Conservation (phyloP, 2,797 vertebrate species). For the Tokudaia muenninki region DNA sequence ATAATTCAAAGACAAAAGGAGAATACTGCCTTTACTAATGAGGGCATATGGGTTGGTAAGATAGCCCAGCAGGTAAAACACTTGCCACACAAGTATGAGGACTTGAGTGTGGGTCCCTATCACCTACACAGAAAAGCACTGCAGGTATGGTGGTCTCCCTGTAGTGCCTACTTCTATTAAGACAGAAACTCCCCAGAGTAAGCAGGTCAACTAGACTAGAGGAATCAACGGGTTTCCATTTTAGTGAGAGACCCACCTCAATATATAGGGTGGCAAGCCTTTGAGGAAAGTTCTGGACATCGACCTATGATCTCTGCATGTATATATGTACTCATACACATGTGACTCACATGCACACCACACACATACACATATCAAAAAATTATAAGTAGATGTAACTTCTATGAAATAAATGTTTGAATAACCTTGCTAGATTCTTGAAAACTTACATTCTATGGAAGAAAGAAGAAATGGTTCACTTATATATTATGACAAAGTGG, state of each 20-base stretch:
- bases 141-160: background rate
- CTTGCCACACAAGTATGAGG: background rate
- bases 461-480: background rate
- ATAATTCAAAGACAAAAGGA: conserved; percentile 38
- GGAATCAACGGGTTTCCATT: background rate
- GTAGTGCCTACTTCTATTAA: background rate
- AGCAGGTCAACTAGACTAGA: background rate
- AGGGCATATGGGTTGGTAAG: background rate
- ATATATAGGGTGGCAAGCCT: background rate
- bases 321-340: background rate
- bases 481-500: conserved; percentile 12
- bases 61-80: background rate
- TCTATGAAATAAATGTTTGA: conserved; percentile 4
- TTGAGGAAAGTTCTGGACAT: background rate
- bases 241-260: background rate
- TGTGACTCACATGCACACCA: background rate
- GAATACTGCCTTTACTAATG: conserved; percentile 14
- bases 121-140: background rate
- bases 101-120: background rate
- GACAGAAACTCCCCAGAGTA: background rate
- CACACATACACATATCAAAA: background rate
- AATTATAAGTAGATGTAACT: background rate
- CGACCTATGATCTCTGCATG: background rate
- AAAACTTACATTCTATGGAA: background rate
- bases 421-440: conserved; percentile 26